Conservation (phyloP, 2,113 vertebrate species). For the Perca flavescens region DNA sequence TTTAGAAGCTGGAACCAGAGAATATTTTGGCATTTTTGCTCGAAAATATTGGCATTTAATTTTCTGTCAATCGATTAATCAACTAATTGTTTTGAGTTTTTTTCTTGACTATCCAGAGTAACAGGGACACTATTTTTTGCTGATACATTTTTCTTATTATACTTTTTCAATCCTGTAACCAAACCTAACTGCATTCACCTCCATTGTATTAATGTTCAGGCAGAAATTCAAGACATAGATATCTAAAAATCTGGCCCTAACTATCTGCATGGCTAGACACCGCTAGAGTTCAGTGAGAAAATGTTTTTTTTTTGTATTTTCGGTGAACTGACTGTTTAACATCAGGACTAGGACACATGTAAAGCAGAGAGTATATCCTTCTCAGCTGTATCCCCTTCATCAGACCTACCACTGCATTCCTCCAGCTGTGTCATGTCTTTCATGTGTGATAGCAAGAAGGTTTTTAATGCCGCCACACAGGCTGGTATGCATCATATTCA, state of each 20-base stretch:
- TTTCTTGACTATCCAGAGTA: neutral
- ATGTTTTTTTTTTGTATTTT: conserved; percentile 5
- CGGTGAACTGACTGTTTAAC: neutral
- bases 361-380: conserved; percentile 8
- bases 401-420: conserved; percentile 49
- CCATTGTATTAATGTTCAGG: neutral
- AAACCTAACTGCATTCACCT: neutral
- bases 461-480: conserved; percentile 57
- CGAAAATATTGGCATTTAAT: neutral
- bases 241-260: neutral
- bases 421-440: conserved; percentile 52
- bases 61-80: neutral
- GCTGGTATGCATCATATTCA: conserved; percentile 46
- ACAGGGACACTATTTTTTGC: neutral
- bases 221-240: neutral
- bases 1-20: too few species aligned
- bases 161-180: neutral
- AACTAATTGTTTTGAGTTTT: neutral
- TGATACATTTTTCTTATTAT: neutral
- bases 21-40: neutral
- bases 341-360: conserved; percentile 22
- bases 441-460: conserved; percentile 58
- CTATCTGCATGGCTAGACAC: neutral
- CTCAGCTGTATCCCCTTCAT: conserved; percentile 10
- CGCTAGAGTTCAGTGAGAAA: neutral